Evolutionary conservation across 2,888 invertebrate genomes (phyloP), one percentile per base, ranked within the genome.

Genomic region (Argyresthia albistria): DNA sequence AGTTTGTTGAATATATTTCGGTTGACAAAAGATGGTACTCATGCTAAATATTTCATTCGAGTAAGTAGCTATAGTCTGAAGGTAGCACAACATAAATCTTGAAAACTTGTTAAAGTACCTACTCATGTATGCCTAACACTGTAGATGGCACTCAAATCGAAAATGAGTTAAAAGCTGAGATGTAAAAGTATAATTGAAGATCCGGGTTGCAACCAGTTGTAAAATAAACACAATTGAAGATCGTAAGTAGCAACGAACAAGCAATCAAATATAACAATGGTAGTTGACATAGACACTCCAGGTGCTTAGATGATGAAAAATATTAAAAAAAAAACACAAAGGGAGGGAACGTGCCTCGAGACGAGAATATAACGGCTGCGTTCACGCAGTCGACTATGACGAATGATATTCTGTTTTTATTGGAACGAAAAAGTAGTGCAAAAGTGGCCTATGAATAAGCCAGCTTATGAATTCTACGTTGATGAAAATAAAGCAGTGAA

Each of bases 181-280:
- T 25, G 25, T 25, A 25, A 25, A 25, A 25, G 25, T 25, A 25
- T 25, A 45, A 45, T 9, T 14, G 15, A 45, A 45, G 45, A 45
- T 45, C 45, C 45, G 45, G 45, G 45, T 45, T 12, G 8, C 14
- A 14, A 9, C 15, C 15, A 39, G 39, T 39, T 45, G 6, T 45
- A 15, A 12, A 35, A 66, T 66, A 62, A 67, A 73, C 66, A 74
- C 70, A 74, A 76, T 67, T 66, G 65, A 39, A 39, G 9, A 39
- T 3, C 8, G 39, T 39, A 39, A 39, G 39, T 11, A n/a, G 64
- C 67, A 70, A 66, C 51, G 49, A 25, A 52, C 63, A 62, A 64
- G 69, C 73, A 75, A 78, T 78, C 78, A 70, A 69, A 68, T 53
- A 53, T 58, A 67, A 78, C 78, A 80, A 80, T 69, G 56, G 65